phyloP scores from a whole-genome alignment of 2,113 vertebrate species.

The Himantopus leucocephalus region DNA sequence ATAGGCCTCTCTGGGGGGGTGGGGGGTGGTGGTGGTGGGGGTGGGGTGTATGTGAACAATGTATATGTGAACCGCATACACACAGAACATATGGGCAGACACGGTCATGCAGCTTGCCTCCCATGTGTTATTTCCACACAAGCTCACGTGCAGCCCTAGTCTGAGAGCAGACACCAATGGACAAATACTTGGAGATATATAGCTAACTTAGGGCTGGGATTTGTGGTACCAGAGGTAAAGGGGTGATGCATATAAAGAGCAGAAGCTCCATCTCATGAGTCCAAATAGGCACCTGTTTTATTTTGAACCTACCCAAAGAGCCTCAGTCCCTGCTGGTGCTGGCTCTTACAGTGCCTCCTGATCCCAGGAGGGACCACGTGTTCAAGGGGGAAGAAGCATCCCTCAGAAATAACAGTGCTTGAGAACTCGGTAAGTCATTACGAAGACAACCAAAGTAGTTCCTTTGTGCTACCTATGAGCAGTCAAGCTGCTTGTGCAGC shows the following conservation, averaged over 20 bases:
- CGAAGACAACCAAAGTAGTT: neutral
- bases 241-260: neutral
- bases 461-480: fast-evolving
- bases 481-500: neutral
- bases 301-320: neutral
- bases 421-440: neutral
- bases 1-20: no score
- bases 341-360: neutral
- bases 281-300: neutral
- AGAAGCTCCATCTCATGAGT: neutral
- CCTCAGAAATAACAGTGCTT: neutral
- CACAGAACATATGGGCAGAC: neutral
- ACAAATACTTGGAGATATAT: neutral
- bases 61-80: neutral
- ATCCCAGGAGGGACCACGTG: neutral
- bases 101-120: neutral
- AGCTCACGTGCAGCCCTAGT: neutral
- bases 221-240: neutral
- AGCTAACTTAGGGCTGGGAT: neutral
- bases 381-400: neutral
- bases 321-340: neutral
- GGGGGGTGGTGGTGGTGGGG: no score
- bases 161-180: neutral
- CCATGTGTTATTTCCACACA: neutral
- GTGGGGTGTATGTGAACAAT: neutral